Percentiles rank a stretch among this genome's conserved stretches.
Conservation (phyloP, 2,113 vertebrate species). For the Emydura subglobosa region DNA sequence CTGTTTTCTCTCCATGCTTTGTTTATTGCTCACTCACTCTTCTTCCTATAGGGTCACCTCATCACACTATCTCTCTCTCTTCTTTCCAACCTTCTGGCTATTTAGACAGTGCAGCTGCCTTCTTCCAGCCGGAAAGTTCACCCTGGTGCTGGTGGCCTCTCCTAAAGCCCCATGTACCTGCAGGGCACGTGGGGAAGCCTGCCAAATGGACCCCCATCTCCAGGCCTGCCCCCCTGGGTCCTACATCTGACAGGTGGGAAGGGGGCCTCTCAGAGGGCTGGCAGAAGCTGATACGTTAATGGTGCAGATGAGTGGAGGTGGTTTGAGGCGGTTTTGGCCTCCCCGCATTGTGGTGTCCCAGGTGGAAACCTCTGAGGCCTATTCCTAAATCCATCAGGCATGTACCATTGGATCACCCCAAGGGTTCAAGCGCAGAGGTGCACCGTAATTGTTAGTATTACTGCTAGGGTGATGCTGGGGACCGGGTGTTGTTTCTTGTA, state of each 20-base stretch:
- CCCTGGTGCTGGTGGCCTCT: too few relatives aligned
- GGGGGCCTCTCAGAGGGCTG: background rate
- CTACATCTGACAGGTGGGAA: background rate
- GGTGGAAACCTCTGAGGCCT: background rate
- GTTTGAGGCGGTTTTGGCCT: background rate
- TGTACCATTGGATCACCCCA: background rate
- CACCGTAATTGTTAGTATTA: background rate
- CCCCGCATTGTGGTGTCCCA: background rate
- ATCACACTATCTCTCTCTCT: background rate
- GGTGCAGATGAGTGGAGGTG: background rate
- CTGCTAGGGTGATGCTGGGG: background rate
- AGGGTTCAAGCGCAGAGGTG: background rate
- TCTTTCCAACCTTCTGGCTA: background rate
- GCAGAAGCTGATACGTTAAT: background rate
- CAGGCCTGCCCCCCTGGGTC: background rate
- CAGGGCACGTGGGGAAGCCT: too few relatives aligned
- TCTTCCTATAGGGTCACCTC: accelerated
- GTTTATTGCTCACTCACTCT: background rate
- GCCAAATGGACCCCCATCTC: background rate
- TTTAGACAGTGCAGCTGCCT: background rate
- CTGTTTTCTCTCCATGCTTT: too few relatives aligned
- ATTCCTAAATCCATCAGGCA: background rate
- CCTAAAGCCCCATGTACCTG: too few relatives aligned
- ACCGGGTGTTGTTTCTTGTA: too few relatives aligned
- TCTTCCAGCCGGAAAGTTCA: too few relatives aligned